Evolutionary conservation across 2,888 invertebrate species (phyloP).

Genomic region (Serripes groenlandicus): DNA sequence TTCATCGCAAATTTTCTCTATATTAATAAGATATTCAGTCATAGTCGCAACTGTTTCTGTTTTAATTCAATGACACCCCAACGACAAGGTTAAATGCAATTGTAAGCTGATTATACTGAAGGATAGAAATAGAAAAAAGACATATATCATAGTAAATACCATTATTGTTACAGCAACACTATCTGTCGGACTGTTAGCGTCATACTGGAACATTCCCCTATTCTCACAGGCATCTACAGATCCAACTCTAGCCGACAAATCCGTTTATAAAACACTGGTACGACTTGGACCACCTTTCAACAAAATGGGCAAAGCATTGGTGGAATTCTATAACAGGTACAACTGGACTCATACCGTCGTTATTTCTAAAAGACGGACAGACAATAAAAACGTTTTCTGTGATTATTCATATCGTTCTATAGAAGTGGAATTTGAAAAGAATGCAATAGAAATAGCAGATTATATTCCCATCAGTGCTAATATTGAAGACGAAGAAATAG

Average conservation of each 20-base stretch:
- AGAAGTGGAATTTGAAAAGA: slow-evolving; percentile 65
- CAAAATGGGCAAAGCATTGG: slow-evolving; percentile 75
- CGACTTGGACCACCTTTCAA: slow-evolving; percentile 78
- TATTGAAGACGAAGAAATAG: slow-evolving; percentile 67
- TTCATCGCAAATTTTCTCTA: no score
- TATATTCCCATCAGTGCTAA: slow-evolving; percentile 70
- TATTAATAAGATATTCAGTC: no score
- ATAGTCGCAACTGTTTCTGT: no score
- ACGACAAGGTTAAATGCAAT: no score
- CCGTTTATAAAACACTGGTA: slow-evolving; percentile 73
- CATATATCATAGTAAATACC: no score
- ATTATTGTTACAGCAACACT: slow-evolving; percentile 71
- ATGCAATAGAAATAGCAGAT: slow-evolving; percentile 72
- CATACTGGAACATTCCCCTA: slow-evolving; percentile 81
- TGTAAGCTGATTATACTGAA: no score
- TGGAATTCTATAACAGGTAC: slow-evolving; percentile 69
- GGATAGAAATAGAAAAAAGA: no score
- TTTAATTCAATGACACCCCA: no score
- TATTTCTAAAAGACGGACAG: slow-evolving; percentile 70
- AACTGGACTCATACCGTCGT: slow-evolving; percentile 75
- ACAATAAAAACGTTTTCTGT: slow-evolving; percentile 76
- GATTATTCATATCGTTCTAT: slow-evolving; percentile 76
- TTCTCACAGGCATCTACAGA: slow-evolving; percentile 79
- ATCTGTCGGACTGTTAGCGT: slow-evolving; percentile 75
- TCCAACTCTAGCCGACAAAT: slow-evolving; percentile 76